Conservation (phyloP, 2,113 vertebrate genomes). For the Corythaixoides concolor region DNA sequence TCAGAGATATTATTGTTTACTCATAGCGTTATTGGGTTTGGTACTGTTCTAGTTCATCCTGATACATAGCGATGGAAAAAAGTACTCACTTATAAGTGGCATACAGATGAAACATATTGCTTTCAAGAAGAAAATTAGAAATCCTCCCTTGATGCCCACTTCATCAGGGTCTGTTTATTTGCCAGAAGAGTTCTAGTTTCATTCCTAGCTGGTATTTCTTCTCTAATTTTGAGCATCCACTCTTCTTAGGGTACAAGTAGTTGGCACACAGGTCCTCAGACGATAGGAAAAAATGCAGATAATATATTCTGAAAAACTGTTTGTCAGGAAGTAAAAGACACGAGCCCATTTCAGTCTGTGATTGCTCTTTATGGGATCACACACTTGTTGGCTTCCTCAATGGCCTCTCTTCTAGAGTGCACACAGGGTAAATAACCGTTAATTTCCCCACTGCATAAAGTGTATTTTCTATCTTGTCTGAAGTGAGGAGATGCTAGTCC, state of each 20-base stretch:
- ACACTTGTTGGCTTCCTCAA: neutral
- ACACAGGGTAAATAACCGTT: slow-evolving; percentile 1
- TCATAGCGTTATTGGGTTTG: neutral
- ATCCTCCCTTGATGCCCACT: slow-evolving; percentile 7
- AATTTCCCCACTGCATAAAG: neutral
- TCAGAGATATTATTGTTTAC: neutral
- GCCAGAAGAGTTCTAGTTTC: neutral
- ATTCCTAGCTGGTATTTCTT: neutral
- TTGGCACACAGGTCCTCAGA: neutral
- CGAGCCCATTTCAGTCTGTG: neutral
- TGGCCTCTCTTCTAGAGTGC: neutral
- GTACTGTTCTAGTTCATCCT: neutral
- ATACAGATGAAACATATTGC: slow-evolving; percentile 12
- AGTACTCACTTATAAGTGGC: neutral
- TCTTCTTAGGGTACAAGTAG: neutral
- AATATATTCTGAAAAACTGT: neutral
- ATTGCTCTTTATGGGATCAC: neutral
- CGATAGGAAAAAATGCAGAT: neutral
- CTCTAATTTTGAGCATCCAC: neutral
- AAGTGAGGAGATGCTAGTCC: neutral
- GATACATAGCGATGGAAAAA: neutral
- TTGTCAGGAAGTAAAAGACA: neutral
- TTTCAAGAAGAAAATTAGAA: slow-evolving; percentile 52
- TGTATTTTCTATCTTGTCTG: neutral
- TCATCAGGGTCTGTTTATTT: slow-evolving; percentile 41